Percentiles rank a stretch among this genome's conserved stretches.
Evolutionary conservation across 2,113 vertebrate genomes (phyloP).

Genomic region (Oryzias curvinotus): DNA sequence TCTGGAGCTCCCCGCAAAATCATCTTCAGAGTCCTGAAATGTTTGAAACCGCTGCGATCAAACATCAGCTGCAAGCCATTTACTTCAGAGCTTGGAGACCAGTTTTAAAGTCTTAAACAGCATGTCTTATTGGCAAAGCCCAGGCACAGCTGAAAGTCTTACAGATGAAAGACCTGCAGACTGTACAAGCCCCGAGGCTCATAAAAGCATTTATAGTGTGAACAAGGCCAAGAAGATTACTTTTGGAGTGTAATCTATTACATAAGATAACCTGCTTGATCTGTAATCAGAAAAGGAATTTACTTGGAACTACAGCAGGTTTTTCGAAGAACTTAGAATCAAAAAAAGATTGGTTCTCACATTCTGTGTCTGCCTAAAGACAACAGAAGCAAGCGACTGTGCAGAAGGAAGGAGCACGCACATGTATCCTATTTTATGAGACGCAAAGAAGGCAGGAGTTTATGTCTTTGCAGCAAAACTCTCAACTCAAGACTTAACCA

Average conservation of each 20-base stretch:
- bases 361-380: neutral
- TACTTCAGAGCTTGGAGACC: slow-evolving; percentile 44
- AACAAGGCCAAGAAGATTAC: slow-evolving; percentile 46
- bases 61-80: slow-evolving; percentile 68
- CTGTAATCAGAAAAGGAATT: slow-evolving; percentile 20
- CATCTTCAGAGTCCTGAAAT: slow-evolving; percentile 36
- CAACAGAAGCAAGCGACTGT: slow-evolving; percentile 24
- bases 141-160: slow-evolving; percentile 58
- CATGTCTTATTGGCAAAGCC: slow-evolving; percentile 64
- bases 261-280: slow-evolving; percentile 42
- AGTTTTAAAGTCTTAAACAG: slow-evolving; percentile 65
- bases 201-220: slow-evolving; percentile 60
- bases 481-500: slow-evolving; percentile 23
- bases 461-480: slow-evolving; percentile 12
- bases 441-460: slow-evolving; percentile 5
- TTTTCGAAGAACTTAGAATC: slow-evolving; percentile 11
- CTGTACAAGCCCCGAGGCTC: slow-evolving; percentile 49
- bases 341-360: slow-evolving; percentile 18
- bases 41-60: slow-evolving; percentile 45
- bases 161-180: slow-evolving; percentile 61
- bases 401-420: slow-evolving; percentile 8
- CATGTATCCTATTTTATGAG: slow-evolving; percentile 10
- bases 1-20: slow-evolving; percentile 28
- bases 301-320: slow-evolving; percentile 6
- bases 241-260: slow-evolving; percentile 56